Evolutionary conservation across 1,140 invertebrate genomes (phyloP), one percentile per base, ranked within the genome.

Genomic region (Diuraphis noxia): DNA sequence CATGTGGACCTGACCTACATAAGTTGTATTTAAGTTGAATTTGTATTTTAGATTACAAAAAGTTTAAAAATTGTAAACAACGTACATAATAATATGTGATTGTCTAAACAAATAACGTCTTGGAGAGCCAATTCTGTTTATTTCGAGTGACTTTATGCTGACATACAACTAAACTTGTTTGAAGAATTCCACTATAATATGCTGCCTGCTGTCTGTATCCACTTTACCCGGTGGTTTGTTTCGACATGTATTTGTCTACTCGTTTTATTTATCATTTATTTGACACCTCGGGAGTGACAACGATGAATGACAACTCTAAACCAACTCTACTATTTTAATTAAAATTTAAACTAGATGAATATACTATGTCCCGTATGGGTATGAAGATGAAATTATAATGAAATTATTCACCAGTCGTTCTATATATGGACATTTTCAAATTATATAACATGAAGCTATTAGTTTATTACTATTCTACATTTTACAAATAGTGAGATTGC

Each of bases 21-120:
- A 40, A n/a, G 13, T 17, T 13, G 40, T n/a, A 34, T 17, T 84
- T 19, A n/a, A 46, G 46, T 84, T 21, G 5, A n/a, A 84, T 84
- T 84, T 84, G 46, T 41, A 84, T 84, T 84, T 84, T 84, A 84
- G 46, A 84, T 84, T 43, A 84, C 40, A 17, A 84, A 41, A 46
- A 43, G n/a, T 46, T 84, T 46, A 46, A 84, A 84, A 84, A 84
- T n/a, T 30, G 10, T 41, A 7, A 13, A 84, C 41, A n/a, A 17
- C 56, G 30, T n/a, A 63, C 9, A 30, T 56, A 30, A 41, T 23
- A 40, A 1, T 40, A 81, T 81, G 40, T 23, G 30, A 46, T 43
- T 34, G 41, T 84, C 40, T 84, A n/a, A 34, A 84, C 41, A 84
- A 43, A n/a, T 84, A 84, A 84, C 82, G 41, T 46, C 41, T 43